A percentile compares a stretch with the other conserved stretches of the same genome.
phyloP scores from a whole-genome alignment of 2,113 vertebrate genomes.

The Vulpes vulpes region DNA sequence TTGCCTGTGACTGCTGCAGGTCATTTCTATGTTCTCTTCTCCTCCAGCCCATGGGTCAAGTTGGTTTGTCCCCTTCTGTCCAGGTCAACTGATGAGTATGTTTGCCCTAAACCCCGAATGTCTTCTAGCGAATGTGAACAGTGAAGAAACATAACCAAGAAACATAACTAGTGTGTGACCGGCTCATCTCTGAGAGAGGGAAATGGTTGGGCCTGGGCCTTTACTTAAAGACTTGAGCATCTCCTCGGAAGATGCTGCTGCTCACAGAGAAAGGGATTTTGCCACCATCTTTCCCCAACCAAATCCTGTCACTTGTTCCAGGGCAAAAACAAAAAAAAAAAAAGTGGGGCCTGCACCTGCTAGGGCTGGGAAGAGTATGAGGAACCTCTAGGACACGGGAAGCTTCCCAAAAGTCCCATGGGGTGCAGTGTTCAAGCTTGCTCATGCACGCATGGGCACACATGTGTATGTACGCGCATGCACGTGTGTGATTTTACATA shows the following conservation, averaged over 20 bases:
- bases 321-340: too few relatives aligned
- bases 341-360: background rate
- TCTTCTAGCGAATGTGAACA: background rate
- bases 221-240: background rate
- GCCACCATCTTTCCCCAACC: background rate
- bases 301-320: background rate
- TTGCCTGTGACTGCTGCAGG: background rate
- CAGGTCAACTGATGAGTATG: background rate
- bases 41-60: background rate
- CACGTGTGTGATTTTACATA: background rate
- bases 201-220: background rate
- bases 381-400: background rate
- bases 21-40: background rate
- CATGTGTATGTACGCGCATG: too few relatives aligned
- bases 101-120: background rate
- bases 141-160: background rate
- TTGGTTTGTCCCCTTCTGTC: background rate
- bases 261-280: background rate
- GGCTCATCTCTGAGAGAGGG: background rate
- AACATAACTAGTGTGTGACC: background rate
- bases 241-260: background rate
- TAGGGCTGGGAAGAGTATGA: background rate
- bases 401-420: background rate
- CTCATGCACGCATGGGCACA: fast-evolving
- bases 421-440: background rate